phyloP scores from a whole-genome alignment of 2,797 vertebrate genomes.

The Gephyroberyx darwinii region DNA sequence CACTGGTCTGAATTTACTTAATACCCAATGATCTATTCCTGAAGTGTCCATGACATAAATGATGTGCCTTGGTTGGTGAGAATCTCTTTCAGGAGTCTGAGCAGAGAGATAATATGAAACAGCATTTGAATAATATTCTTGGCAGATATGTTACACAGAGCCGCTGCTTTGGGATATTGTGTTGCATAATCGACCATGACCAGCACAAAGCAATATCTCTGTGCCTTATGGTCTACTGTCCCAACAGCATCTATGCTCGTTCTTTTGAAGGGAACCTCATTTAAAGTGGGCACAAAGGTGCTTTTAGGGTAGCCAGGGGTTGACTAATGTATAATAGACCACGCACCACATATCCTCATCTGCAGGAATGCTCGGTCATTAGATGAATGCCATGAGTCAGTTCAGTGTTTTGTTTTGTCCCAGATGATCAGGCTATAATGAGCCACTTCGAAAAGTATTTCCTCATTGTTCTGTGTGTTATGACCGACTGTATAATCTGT shows the following conservation, averaged over 20 bases:
- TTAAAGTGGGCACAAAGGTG: not conserved
- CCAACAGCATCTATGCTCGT: constrained; percentile 5
- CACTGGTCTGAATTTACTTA: not conserved
- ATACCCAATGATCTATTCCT: not conserved
- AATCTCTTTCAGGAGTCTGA: not conserved
- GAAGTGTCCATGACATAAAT: not conserved
- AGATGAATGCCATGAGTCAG: not conserved
- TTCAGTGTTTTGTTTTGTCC: not conserved
- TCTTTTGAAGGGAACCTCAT: not conserved
- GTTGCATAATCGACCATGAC: constrained; percentile 14
- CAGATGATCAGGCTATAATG: too few relatives aligned
- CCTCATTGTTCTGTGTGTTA: too few relatives aligned
- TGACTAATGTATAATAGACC: not conserved
- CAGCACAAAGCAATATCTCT: constrained; percentile 4
- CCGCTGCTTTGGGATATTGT: not conserved
- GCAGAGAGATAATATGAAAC: not conserved
- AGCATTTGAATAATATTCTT: not conserved
- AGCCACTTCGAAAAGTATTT: too few relatives aligned
- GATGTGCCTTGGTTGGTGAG: not conserved
- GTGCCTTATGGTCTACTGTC: constrained; percentile 1
- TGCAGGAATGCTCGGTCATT: not conserved
- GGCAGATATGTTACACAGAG: not conserved
- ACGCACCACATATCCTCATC: too few relatives aligned
- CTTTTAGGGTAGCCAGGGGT: not conserved
- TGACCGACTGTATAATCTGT: too few relatives aligned